phyloP scores from a whole-genome alignment of 2,888 invertebrate genomes.

The Leptopterna dolabrata region DNA sequence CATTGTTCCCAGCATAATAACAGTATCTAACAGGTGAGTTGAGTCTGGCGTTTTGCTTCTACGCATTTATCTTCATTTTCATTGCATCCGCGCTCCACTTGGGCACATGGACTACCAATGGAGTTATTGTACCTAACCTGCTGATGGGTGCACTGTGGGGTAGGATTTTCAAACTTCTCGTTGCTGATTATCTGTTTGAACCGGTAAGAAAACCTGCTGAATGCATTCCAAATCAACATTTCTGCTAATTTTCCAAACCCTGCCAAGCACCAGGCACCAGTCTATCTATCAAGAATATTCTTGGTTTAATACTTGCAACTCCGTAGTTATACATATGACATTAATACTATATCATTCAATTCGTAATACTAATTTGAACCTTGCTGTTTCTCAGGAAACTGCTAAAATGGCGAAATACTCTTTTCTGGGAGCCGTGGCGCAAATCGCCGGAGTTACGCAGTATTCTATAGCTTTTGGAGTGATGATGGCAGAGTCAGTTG shows the following conservation, averaged over 20 bases:
- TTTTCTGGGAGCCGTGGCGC: constrained; percentile 73
- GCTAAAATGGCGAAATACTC: constrained; percentile 69
- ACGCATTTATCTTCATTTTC: constrained; percentile 35
- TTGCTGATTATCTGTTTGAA: background rate
- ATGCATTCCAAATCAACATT: too few species aligned
- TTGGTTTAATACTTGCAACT: too few species aligned
- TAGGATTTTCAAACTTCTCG: constrained; percentile 66
- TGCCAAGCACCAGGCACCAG: too few species aligned
- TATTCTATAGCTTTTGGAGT: constrained; percentile 75
- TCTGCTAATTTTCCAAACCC: too few species aligned
- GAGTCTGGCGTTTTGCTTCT: background rate
- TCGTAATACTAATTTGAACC: too few species aligned
- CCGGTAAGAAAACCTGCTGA: background rate
- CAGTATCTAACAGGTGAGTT: background rate
- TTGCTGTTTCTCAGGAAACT: background rate
- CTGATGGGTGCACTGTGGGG: constrained; percentile 75
- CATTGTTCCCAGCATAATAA: too few species aligned
- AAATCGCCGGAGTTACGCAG: constrained; percentile 71
- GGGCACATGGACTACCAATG: constrained; percentile 65
- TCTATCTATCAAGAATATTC: too few species aligned
- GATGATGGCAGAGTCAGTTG: constrained; percentile 75
- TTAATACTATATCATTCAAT: too few species aligned
- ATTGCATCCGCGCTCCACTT: constrained; percentile 39
- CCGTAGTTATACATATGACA: too few species aligned
- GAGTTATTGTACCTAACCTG: constrained; percentile 74